Evolutionary conservation across 2,797 vertebrate species (phyloP).

Genomic region (Anguilla pacifica): DNA sequence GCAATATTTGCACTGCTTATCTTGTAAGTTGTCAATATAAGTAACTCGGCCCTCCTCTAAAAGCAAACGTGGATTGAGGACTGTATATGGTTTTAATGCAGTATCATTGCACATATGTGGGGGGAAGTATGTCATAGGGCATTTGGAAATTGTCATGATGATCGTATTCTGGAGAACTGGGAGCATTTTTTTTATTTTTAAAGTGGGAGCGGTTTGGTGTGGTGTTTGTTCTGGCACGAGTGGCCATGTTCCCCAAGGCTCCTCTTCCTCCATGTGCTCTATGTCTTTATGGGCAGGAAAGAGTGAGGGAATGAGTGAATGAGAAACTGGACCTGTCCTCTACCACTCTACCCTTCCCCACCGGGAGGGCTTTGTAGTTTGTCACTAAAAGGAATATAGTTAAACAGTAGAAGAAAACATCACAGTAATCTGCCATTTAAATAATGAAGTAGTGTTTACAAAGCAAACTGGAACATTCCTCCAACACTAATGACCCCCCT

Average conservation of each 20-base stretch:
- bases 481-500: constrained; percentile 3
- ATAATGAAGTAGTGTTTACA: constrained; percentile 17
- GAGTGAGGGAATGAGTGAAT: background rate
- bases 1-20: background rate
- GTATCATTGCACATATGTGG: background rate
- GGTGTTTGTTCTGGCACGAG: background rate
- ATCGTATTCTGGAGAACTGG: background rate
- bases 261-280: background rate
- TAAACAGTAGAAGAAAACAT: constrained; percentile 25
- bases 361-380: constrained; percentile 10
- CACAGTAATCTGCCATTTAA: constrained; percentile 4
- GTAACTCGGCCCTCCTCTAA: background rate
- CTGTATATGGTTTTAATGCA: background rate
- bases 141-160: background rate
- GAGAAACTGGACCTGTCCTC: background rate
- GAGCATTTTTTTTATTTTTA: background rate
- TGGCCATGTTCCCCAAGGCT: background rate
- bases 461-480: constrained; percentile 26
- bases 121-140: background rate
- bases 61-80: background rate
- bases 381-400: constrained; percentile 15
- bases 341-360: background rate
- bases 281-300: background rate
- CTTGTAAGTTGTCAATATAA: background rate
- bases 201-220: background rate